phyloP scores from a whole-genome alignment of 2,888 invertebrate genomes.

The Polymixis flavicincta region DNA sequence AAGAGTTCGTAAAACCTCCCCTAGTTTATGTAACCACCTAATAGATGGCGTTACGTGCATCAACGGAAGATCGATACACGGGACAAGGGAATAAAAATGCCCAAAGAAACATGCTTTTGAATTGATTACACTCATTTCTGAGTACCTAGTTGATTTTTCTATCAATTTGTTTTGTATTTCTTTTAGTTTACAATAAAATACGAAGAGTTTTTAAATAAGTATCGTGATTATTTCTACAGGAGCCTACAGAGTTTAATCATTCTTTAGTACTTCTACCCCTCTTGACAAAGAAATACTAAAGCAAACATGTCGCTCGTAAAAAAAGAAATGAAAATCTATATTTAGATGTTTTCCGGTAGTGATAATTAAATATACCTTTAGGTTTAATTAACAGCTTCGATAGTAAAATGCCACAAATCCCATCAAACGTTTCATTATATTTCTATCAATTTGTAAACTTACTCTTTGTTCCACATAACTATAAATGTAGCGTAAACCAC shows the following conservation, averaged over 20 bases:
- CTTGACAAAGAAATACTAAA: not conserved
- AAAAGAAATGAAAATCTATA: not conserved
- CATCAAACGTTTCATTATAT: not conserved
- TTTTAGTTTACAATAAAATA: too few species aligned
- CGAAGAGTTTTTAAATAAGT: not conserved
- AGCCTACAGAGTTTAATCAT: not conserved
- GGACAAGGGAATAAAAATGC: slow-evolving; percentile 43
- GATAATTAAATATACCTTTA: not conserved
- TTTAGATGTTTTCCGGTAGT: not conserved
- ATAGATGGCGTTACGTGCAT: slow-evolving; percentile 73
- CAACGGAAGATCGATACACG: slow-evolving; percentile 58
- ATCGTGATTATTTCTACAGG: not conserved
- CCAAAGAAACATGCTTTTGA: slow-evolving; percentile 12
- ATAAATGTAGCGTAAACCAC: not conserved
- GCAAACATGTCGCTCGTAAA: not conserved
- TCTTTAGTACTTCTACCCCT: not conserved
- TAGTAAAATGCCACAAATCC: not conserved
- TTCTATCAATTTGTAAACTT: not conserved
- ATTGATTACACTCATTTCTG: slow-evolving; percentile 24
- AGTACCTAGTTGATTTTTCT: slow-evolving; percentile 6
- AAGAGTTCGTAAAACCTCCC: slow-evolving; percentile 52
- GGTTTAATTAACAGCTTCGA: not conserved
- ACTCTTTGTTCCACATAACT: slow-evolving; percentile 9
- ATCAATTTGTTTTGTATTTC: not conserved
- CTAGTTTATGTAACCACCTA: slow-evolving; percentile 56